These are phyloP conservation scores for Phenacoccus solenopsis DNA, from an alignment of 1,140 invertebrate genomes.

Conservation along the genomic window DNA sequence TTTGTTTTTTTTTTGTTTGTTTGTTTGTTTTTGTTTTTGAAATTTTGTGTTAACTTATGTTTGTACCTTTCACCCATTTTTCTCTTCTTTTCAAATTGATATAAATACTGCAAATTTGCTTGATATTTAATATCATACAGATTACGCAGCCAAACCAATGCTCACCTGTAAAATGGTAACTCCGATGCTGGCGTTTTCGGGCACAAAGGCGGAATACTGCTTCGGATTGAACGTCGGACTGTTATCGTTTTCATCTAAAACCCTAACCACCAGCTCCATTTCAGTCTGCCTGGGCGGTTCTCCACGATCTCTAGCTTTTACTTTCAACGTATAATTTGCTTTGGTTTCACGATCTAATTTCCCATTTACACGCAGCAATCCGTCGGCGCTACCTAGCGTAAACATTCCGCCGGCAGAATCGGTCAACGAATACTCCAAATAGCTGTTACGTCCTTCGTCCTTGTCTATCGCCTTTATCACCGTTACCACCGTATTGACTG, in stretches of 20 bases:
- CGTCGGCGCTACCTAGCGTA: slow-evolving; percentile 73
- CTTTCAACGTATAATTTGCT: slow-evolving; percentile 62
- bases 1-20: no score
- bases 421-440: slow-evolving; percentile 71
- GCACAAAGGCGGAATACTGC: slow-evolving; percentile 72
- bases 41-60: no score
- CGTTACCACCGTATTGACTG: slow-evolving; percentile 79
- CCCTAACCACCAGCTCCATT: slow-evolving; percentile 52
- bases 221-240: slow-evolving; percentile 77
- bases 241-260: slow-evolving; percentile 90
- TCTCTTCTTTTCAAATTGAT: no score
- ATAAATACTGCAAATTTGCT: no score
- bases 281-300: slow-evolving; percentile 62
- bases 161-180: slow-evolving; percentile 70
- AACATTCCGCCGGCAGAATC: slow-evolving; percentile 50
- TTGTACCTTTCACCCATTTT: no score
- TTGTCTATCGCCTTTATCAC: slow-evolving; percentile 79
- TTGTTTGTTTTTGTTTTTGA: no score
- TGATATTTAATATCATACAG: no score
- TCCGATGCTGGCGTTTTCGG: slow-evolving; percentile 87
- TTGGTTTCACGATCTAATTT: slow-evolving; percentile 70
- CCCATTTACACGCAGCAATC: slow-evolving; percentile 65
- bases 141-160: no score
- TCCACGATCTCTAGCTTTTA: slow-evolving; percentile 78
- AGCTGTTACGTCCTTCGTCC: slow-evolving; percentile 86